Percentiles rank a stretch among this genome's conserved stretches.
phyloP scores from a whole-genome alignment of 2,888 invertebrate genomes.

The Erebia palarica region DNA sequence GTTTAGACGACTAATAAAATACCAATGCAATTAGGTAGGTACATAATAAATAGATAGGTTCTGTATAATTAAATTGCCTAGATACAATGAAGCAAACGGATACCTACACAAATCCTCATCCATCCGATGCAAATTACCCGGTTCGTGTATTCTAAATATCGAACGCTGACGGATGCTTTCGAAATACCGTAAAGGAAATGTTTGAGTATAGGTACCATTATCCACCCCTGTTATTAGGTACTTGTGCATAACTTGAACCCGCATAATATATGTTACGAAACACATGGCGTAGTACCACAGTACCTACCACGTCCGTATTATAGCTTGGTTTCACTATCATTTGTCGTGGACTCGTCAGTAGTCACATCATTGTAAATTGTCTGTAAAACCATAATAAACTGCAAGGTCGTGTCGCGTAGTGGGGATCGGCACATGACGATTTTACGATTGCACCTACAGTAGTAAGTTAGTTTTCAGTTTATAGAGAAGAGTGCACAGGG shows the following conservation, averaged over 20 bases:
- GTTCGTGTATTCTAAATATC: constrained; percentile 36
- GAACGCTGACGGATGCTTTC: constrained; percentile 46
- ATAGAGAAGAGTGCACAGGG: constrained; percentile 30
- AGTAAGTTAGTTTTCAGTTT: constrained; percentile 55
- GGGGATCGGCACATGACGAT: constrained; percentile 62
- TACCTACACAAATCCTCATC: constrained; percentile 48
- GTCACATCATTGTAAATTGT: constrained; percentile 79
- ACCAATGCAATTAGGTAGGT: no score
- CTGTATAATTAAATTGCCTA: not conserved
- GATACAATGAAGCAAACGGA: constrained; percentile 49
- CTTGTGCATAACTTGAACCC: constrained; percentile 50
- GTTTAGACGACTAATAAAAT: not conserved
- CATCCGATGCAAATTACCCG: constrained; percentile 50
- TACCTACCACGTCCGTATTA: constrained; percentile 53
- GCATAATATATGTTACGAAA: constrained; percentile 61
- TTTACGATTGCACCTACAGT: constrained; percentile 41
- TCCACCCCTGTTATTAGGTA: constrained; percentile 47
- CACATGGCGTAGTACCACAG: constrained; percentile 48
- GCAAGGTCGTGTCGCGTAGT: constrained; percentile 73
- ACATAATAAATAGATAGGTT: not conserved
- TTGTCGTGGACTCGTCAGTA: constrained; percentile 71
- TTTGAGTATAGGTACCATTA: constrained; percentile 40
- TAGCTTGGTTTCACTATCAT: constrained; percentile 73
- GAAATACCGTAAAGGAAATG: constrained; percentile 52
- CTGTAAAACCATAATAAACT: constrained; percentile 78